A percentile compares a stretch with the other conserved stretches of the same genome.
phyloP scores from a whole-genome alignment of 2,888 invertebrate genomes.

The Bruchidius siliquastri region DNA sequence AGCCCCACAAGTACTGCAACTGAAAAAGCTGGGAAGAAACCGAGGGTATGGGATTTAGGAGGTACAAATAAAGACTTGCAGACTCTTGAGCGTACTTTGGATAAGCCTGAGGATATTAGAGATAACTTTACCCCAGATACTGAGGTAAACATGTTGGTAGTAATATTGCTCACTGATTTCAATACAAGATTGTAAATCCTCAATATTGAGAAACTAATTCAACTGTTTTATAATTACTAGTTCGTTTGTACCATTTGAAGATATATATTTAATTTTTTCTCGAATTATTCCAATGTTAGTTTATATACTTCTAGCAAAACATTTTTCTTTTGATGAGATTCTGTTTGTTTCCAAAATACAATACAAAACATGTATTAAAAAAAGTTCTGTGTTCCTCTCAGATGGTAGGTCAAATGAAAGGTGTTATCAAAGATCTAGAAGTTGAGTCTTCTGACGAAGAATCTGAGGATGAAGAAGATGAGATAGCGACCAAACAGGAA shows the following conservation, averaged over 20 bases:
- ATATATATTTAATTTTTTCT: too few species aligned
- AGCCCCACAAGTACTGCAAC: conserved; percentile 51
- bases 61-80: conserved; percentile 74
- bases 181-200: too few species aligned
- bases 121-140: conserved; percentile 60
- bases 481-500: conserved; percentile 26
- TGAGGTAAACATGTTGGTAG: conserved; percentile 49
- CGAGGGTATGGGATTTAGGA: conserved; percentile 84
- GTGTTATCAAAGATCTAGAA: conserved; percentile 76
- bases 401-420: conserved; percentile 82
- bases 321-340: too few species aligned
- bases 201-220: too few species aligned
- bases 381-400: conserved; percentile 35
- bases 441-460: conserved; percentile 70
- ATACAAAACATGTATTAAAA: too few species aligned
- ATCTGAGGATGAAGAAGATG: conserved; percentile 56
- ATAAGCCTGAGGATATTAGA: conserved; percentile 62
- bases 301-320: too few species aligned
- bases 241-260: too few species aligned
- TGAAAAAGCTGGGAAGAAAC: conserved; percentile 79
- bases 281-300: too few species aligned
- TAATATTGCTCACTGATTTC: not conserved
- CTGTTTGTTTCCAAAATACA: too few species aligned
- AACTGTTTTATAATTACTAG: too few species aligned
- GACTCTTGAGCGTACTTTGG: conserved; percentile 75